Evolutionary conservation across 2,113 vertebrate genomes (phyloP), one percentile per base, ranked within the genome.

Genomic region (Vireo altiloquus): DNA sequence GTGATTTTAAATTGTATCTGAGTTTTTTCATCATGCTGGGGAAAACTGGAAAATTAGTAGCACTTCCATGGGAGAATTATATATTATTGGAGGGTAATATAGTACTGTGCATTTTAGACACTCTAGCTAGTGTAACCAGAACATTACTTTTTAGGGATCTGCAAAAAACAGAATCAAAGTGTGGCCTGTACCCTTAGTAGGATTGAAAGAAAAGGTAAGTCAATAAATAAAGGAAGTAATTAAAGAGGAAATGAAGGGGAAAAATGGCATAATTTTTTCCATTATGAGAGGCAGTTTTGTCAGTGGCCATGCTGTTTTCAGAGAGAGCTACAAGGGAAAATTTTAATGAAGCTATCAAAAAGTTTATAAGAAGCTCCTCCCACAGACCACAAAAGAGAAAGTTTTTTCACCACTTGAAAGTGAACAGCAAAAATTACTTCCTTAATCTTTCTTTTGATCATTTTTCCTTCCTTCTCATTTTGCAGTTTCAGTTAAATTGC

Each of bases 281-380:
- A 46, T 49, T 42, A 50, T 39, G 68, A 78, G 18, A 81, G 87
- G 40, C 57, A 80, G 82, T 66, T 71, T 31, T 64, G 53, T 64
- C 27, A 52, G 83, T 54, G 50, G 22, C 25, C 56, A 35, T 83
- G 68, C 42, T 83, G 59, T 74, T 89, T 63, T 94, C 57, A 78
- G 61, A 40, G 61, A 40, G 53, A 87, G 13, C 71, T 90, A 49
- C 20, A 82, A 68, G 20, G 69, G 42, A 66, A 35, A 87, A 92
- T 92, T 89, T 86, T 82, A 94, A 85, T 89, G 56, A 91, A 71
- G 30, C 35, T 87, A 5, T 89, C 65, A 66, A 63, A 44, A 84
- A 27, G 24, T 71, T 91, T 93, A 59, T 72, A 30, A 28, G 42
- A 76, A 79, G 10, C 16, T 94, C 52, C 65, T 92, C 49, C 44